These are phyloP conservation scores for Brachionus calyciflorus DNA, from an alignment of 1,140 invertebrate genomes.

Conservation along the genomic window DNA sequence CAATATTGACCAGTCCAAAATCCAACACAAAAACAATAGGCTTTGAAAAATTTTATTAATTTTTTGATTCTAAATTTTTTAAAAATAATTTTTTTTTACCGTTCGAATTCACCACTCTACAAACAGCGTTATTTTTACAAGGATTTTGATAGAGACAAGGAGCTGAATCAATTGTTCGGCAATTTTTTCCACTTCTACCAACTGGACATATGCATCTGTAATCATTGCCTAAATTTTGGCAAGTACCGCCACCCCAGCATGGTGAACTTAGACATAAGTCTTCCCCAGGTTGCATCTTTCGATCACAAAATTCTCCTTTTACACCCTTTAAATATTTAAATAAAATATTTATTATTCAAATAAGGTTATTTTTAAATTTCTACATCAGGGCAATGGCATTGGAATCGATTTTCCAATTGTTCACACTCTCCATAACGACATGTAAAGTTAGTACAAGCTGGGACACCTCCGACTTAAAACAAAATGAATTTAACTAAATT, in stretches of 20 bases:
- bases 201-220: conserved; percentile 21
- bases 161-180: conserved; percentile 43
- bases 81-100: not conserved
- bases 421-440: conserved; percentile 47
- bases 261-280: conserved; percentile 26
- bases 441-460: conserved; percentile 41
- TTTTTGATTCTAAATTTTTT: not conserved
- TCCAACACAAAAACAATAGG: conserved; percentile 43
- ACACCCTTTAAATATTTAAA: not conserved
- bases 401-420: conserved; percentile 1
- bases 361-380: not conserved
- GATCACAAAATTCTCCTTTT: conserved; percentile 29
- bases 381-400: conserved; percentile 36
- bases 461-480: conserved; percentile 12
- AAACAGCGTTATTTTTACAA: conserved; percentile 35
- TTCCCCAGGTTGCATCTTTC: conserved; percentile 14
- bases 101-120: not conserved
- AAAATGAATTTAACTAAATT: not conserved
- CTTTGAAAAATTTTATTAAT: not conserved
- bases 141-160: conserved; percentile 39
- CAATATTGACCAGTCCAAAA: conserved; percentile 30
- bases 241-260: conserved; percentile 40
- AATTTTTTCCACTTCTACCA: conserved; percentile 33
- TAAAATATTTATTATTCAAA: not conserved
- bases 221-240: conserved; percentile 17